phyloP scores from a whole-genome alignment of 2,888 invertebrate species.

The Pseudeuparius sepicola region DNA sequence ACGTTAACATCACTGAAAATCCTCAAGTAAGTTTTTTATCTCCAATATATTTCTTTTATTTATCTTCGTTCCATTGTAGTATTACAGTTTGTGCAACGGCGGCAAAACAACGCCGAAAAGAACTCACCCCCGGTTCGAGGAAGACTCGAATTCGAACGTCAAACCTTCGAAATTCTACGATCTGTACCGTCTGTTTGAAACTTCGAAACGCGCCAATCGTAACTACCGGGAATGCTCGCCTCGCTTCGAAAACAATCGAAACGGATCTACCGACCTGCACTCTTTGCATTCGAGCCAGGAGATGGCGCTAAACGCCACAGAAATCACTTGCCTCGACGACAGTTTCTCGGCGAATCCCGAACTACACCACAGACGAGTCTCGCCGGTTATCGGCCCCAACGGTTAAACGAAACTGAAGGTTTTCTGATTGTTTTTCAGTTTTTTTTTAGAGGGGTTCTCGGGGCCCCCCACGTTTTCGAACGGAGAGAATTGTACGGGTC shows the following conservation, averaged over 20 bases:
- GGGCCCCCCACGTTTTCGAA: no score
- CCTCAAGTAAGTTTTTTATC: slow-evolving; percentile 45
- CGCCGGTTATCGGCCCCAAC: no score
- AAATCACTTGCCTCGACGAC: slow-evolving; percentile 32
- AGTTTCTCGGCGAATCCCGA: no score
- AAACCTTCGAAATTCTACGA: slow-evolving; percentile 31
- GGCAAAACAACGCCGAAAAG: slow-evolving; percentile 21
- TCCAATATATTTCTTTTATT: no score
- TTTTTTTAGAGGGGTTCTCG: no score
- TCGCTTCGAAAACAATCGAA: no score
- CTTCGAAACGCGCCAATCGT: slow-evolving; percentile 22
- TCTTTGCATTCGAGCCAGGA: slow-evolving; percentile 4
- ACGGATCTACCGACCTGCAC: background rate
- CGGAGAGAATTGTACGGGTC: no score
- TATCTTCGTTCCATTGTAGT: no score
- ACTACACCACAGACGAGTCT: slow-evolving; percentile 1
- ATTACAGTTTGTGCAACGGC: no score
- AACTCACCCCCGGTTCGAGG: slow-evolving; percentile 21
- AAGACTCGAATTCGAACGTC: slow-evolving; percentile 34
- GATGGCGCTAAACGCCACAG: slow-evolving; percentile 29
- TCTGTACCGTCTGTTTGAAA: slow-evolving; percentile 27
- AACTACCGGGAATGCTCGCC: slow-evolving; percentile 2
- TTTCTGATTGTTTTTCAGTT: no score
- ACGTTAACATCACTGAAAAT: slow-evolving; percentile 57
- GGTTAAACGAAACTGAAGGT: no score